Percentiles rank a stretch among this genome's conserved stretches.
Evolutionary conservation across 2,797 vertebrate species (phyloP).

Genomic region (Pseudochirops corinnae): DNA sequence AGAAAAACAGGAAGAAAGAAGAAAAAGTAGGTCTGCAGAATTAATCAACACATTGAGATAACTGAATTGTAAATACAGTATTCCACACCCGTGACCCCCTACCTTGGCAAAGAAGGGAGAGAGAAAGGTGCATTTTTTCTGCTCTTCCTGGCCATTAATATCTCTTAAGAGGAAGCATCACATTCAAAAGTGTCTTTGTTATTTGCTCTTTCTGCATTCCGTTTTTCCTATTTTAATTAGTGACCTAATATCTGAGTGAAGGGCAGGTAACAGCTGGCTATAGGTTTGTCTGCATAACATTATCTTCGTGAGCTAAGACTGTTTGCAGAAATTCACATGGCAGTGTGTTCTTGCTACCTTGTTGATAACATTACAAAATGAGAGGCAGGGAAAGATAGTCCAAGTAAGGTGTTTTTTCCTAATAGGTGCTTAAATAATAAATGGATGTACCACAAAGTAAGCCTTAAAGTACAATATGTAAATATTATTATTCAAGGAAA

Average conservation of each 20-base stretch:
- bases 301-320: neutral
- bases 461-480: neutral
- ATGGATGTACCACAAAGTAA: neutral
- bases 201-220: neutral
- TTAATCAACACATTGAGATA: neutral
- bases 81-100: neutral
- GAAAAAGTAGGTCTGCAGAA: neutral
- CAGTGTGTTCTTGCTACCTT: neutral
- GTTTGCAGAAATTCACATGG: neutral
- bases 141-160: neutral
- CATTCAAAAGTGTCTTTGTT: neutral
- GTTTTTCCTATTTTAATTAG: neutral
- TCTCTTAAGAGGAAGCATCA: neutral
- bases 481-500: neutral
- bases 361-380: neutral
- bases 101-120: neutral
- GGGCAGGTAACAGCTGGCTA: neutral
- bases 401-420: neutral
- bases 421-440: neutral
- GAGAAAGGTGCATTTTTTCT: neutral
- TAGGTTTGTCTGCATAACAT: neutral
- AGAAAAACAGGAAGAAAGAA: too few relatives aligned
- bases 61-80: neutral
- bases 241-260: neutral
- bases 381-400: neutral